Evolutionary conservation across 2,797 vertebrate genomes (phyloP).

Genomic region (Aulostomus chinensis): DNA sequence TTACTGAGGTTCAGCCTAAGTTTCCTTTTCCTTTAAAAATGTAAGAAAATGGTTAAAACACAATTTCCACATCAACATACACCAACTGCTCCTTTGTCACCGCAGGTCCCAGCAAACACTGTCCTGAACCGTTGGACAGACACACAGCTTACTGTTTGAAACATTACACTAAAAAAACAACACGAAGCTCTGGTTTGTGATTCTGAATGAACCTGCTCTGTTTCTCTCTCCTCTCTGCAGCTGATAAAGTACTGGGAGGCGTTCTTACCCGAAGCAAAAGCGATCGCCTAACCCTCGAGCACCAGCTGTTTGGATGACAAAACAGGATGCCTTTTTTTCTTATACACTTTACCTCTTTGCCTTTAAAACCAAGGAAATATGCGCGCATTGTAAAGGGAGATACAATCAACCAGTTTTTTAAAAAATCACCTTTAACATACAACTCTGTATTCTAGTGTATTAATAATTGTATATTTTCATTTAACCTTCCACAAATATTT

Average conservation of each 20-base stretch:
- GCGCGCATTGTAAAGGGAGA: constrained; percentile 73
- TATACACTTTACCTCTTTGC: constrained; percentile 88
- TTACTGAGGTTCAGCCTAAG: no score
- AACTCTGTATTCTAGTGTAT: constrained; percentile 78
- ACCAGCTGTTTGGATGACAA: constrained; percentile 41
- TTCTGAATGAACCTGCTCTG: neutral
- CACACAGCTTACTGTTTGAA: no score
- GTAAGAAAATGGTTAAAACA: no score
- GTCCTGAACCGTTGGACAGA: no score
- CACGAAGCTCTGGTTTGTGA: no score
- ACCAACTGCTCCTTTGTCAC: no score
- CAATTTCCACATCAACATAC: no score
- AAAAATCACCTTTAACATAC: constrained; percentile 75
- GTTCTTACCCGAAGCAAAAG: constrained; percentile 97
- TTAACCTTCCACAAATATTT: constrained; percentile 92
- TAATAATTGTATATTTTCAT: constrained; percentile 87
- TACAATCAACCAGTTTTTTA: constrained; percentile 72
- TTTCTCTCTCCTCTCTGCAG: constrained; percentile 62
- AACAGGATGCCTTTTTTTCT: constrained; percentile 81
- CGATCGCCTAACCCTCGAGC: constrained; percentile 87
- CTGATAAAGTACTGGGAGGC: constrained; percentile 99
- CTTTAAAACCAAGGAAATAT: constrained; percentile 77
- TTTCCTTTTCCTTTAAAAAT: no score
- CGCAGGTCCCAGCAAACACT: no score
- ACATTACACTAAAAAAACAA: no score